Evolutionary conservation across 1,140 invertebrate species (phyloP).

Genomic region (Drosophila tropicalis): DNA sequence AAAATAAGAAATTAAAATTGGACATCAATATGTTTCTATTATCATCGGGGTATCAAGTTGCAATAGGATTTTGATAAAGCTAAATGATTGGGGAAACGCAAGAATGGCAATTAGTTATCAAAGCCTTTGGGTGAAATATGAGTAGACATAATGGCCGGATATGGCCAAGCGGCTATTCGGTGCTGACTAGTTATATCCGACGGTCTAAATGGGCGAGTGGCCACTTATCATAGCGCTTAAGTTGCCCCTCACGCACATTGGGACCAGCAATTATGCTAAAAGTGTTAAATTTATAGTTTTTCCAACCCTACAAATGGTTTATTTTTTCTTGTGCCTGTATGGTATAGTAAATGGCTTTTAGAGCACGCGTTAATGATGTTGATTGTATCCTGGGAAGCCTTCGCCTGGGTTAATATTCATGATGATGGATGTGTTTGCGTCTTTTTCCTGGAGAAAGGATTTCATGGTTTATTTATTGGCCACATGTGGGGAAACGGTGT

Average conservation of each 20-base stretch:
- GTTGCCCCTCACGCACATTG: slow-evolving; percentile 64
- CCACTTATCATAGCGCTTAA: slow-evolving; percentile 74
- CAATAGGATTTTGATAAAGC: slow-evolving; percentile 59
- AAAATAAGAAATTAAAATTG: neutral
- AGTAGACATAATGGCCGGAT: slow-evolving; percentile 59
- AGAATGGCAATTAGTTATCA: slow-evolving; percentile 54
- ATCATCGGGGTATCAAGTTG: slow-evolving; percentile 52
- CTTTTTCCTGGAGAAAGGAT: slow-evolving; percentile 50
- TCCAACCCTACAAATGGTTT: slow-evolving; percentile 31
- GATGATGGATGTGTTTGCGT: slow-evolving; percentile 67
- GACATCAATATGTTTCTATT: neutral
- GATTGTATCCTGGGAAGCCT: slow-evolving; percentile 68
- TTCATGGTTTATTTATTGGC: slow-evolving; percentile 68
- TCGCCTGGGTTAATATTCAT: slow-evolving; percentile 65
- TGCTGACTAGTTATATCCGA: slow-evolving; percentile 70
- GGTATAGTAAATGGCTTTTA: slow-evolving; percentile 77
- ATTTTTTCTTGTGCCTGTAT: slow-evolving; percentile 62
- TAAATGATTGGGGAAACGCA: slow-evolving; percentile 20
- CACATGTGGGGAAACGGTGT: slow-evolving; percentile 22
- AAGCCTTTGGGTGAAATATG: slow-evolving; percentile 46
- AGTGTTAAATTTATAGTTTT: slow-evolving; percentile 79
- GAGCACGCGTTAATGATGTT: slow-evolving; percentile 80
- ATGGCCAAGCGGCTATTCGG: slow-evolving; percentile 40
- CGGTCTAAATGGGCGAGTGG: slow-evolving; percentile 22
- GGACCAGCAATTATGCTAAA: slow-evolving; percentile 74